Evolutionary conservation across 2,797 vertebrate genomes (phyloP), one percentile per base, ranked within the genome.

Genomic region (Acrocephalus scirpaceus): DNA sequence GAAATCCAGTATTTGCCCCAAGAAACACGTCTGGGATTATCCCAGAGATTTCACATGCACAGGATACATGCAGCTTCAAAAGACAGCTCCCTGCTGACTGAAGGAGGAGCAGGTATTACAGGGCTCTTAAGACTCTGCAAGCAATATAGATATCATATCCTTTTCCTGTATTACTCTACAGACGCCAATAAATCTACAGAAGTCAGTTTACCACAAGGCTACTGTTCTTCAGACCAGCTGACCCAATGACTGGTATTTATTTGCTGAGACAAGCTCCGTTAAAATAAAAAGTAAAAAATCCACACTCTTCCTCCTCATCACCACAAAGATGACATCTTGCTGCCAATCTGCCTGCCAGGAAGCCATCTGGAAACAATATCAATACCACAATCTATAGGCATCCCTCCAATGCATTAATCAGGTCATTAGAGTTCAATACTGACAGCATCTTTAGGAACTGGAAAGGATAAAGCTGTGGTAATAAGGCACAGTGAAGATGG

Each of bases 321-420:
- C 79, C 87, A 78, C 82, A 86, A 80, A 88, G 92, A 92, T 50
- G 89, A 90, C 60, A 96, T 88, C 79, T 83, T 80, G 32, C 25
- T 94, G 88, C 91, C 96, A 92, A 86, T 64, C 71, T 73, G 85
- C 82, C 65, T 95, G 82, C 88, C 92, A 94, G 83, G 79, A 95
- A 92, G 26, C 27, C 91, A 92, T 94, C 82, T 96, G 90, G 92
- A 90, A 95, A 77, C 27, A 80, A 93, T 97, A 92, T 66, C 86
- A 80, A 77, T 66, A 94, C 92, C 70, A 88, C 95, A 95, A 86
- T 77, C 54, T 76, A 65, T 48, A 89, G 90, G 90, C 93, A 96
- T 64, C 23, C 53, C 48, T 90, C 81, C 84, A 95, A 76, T 51
- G 67, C 57, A 90, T 94, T 95, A 95, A 95, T 93, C 95, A 94